These are phyloP conservation scores for Neria commutata DNA, from an alignment of 2,888 invertebrate species.

Conservation along the genomic window DNA sequence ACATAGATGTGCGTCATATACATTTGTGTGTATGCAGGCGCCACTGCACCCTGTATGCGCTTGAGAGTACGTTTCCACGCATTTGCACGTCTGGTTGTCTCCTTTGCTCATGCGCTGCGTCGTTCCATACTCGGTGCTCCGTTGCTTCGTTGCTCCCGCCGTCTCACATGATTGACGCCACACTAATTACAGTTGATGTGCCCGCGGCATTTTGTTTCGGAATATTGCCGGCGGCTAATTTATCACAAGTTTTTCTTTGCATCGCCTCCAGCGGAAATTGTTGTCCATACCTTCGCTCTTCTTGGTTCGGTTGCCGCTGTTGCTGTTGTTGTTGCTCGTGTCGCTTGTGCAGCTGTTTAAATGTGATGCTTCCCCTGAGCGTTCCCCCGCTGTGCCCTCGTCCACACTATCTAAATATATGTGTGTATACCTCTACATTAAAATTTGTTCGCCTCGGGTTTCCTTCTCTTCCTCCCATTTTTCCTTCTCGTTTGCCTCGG, in stretches of 20 bases:
- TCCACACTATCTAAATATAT: conserved; percentile 9
- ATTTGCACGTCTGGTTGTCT: neutral
- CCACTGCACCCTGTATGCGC: conserved; percentile 1
- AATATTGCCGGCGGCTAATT: conserved; percentile 52
- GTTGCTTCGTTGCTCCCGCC: too few species aligned
- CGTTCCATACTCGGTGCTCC: too few species aligned
- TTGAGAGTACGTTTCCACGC: neutral
- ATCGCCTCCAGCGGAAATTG: conserved; percentile 50
- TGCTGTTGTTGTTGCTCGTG: conserved; percentile 26
- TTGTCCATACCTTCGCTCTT: conserved; percentile 34
- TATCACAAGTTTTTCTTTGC: conserved; percentile 61
- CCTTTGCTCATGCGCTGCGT: neutral
- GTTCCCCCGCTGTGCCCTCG: neutral
- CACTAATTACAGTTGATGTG: conserved; percentile 57
- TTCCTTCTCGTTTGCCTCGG: conserved; percentile 31
- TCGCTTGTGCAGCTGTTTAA: conserved; percentile 19
- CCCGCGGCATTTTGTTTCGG: conserved; percentile 52
- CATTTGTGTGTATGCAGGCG: too few species aligned
- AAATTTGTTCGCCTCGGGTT: conserved; percentile 32
- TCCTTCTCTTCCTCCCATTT: conserved; percentile 30
- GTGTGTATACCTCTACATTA: conserved; percentile 2
- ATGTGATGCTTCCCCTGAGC: conserved; percentile 13
- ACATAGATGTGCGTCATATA: too few species aligned
- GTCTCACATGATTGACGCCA: conserved; percentile 20
- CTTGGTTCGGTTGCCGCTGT: conserved; percentile 42